Evolutionary conservation across 64 coral and sea anemone species (phyloP).

Genomic region (Porites australiensis): DNA sequence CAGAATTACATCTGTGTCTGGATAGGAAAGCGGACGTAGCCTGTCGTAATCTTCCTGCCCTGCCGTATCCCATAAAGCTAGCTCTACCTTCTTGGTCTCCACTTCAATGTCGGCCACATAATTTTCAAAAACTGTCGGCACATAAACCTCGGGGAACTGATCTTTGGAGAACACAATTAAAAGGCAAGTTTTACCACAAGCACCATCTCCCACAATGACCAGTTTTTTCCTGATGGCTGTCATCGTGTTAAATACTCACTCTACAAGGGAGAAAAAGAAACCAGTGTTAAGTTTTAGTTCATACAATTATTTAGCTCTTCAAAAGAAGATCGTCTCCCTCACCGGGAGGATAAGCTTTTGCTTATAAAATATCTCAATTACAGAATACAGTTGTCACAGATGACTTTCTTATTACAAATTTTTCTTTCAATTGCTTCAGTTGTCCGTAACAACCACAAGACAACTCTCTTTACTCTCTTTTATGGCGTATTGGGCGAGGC

Average conservation of each 20-base stretch:
- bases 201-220: slow-evolving; percentile 99
- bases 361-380: too few species aligned
- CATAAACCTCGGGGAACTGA: slow-evolving; percentile 98
- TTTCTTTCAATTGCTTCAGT: too few species aligned
- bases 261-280: not conserved
- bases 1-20: slow-evolving; percentile 93
- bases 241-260: slow-evolving; percentile 25
- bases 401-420: too few species aligned
- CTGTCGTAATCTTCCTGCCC: slow-evolving; percentile 97
- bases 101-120: slow-evolving; percentile 99
- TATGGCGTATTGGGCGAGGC: too few species aligned
- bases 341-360: too few species aligned
- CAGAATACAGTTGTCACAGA: too few species aligned
- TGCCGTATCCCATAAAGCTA: slow-evolving; percentile 99
- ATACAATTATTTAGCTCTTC: too few species aligned
- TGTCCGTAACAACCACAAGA: too few species aligned
- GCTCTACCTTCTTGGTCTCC: slow-evolving; percentile 89
- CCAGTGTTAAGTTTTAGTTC: too few species aligned
- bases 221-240: slow-evolving; percentile 96
- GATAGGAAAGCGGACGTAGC: slow-evolving; percentile 94
- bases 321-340: too few species aligned
- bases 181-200: slow-evolving; percentile 98
- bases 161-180: slow-evolving; percentile 99
- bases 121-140: slow-evolving; percentile 98
- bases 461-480: too few species aligned